Percentiles rank a stretch among this genome's conserved stretches.
Conservation (phyloP, 2,113 vertebrate species). For the Campylomormyrus tamandua region DNA sequence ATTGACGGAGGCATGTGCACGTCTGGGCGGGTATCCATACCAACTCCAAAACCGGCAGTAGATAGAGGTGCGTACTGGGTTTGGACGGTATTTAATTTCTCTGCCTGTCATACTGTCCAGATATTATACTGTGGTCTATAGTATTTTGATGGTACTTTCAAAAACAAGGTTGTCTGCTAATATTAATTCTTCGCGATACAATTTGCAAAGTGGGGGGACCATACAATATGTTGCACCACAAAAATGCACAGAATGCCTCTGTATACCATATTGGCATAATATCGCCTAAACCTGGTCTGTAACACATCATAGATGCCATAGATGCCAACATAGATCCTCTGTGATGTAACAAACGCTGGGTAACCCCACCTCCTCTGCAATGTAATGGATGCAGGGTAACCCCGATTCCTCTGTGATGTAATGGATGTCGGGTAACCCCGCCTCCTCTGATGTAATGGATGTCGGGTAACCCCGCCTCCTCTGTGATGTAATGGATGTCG, state of each 20-base stretch:
- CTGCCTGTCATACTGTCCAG: background rate
- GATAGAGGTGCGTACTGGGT: background rate
- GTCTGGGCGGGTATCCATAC: background rate
- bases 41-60: background rate
- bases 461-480: too few species aligned
- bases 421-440: too few species aligned
- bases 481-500: too few species aligned
- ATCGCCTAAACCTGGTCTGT: background rate
- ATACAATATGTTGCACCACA: too few species aligned
- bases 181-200: background rate
- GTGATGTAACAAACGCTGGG: too few species aligned
- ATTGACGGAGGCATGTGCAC: background rate
- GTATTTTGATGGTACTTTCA: background rate
- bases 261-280: too few species aligned
- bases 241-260: too few species aligned
- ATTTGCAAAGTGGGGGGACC: background rate
- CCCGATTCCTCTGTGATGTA: background rate
- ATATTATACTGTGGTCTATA: background rate
- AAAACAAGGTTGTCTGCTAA: too few species aligned
- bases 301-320: background rate
- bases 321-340: too few species aligned
- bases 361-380: too few species aligned
- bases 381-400: background rate
- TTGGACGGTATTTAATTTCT: background rate
- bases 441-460: background rate